Conservation (phyloP, 2,888 invertebrate genomes). For the Pterobdella sp. region DNA sequence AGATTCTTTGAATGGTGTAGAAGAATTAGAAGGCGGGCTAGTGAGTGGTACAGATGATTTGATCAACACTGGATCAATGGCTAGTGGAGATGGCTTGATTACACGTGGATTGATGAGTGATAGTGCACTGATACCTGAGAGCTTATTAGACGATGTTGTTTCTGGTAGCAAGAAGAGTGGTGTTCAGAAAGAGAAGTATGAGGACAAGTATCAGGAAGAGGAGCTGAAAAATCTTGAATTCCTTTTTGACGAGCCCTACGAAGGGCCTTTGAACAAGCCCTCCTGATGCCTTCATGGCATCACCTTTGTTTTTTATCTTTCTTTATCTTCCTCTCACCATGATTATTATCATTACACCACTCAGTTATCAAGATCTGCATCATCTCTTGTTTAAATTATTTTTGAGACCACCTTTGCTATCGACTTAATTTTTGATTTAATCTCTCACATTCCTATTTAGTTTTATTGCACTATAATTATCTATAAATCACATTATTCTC, state of each 20-base stretch:
- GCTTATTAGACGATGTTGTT: background rate
- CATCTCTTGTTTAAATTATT: conserved; percentile 8
- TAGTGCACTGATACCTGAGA: background rate
- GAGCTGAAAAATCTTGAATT: background rate
- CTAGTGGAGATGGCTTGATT: background rate
- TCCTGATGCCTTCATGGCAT: conserved; percentile 29
- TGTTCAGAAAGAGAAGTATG: background rate
- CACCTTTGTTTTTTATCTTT: conserved; percentile 25
- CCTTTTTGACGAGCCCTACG: conserved; percentile 8
- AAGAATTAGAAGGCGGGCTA: background rate
- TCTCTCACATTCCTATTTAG: conserved; percentile 7
- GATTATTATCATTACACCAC: background rate
- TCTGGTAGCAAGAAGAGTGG: background rate
- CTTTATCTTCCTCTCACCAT: conserved; percentile 12
- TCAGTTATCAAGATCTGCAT: conserved; percentile 15
- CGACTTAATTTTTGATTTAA: background rate
- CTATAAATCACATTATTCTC: background rate
- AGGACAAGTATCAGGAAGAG: background rate
- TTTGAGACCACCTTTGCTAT: conserved; percentile 1
- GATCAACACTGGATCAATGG: background rate
- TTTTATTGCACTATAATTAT: background rate
- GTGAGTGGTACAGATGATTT: background rate
- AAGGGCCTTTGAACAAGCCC: background rate
- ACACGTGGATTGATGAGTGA: background rate
- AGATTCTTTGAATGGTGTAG: conserved; percentile 5